These are phyloP conservation scores for Acrocera orbiculus DNA, from an alignment of 2,888 invertebrate genomes.

Conservation along the genomic window DNA sequence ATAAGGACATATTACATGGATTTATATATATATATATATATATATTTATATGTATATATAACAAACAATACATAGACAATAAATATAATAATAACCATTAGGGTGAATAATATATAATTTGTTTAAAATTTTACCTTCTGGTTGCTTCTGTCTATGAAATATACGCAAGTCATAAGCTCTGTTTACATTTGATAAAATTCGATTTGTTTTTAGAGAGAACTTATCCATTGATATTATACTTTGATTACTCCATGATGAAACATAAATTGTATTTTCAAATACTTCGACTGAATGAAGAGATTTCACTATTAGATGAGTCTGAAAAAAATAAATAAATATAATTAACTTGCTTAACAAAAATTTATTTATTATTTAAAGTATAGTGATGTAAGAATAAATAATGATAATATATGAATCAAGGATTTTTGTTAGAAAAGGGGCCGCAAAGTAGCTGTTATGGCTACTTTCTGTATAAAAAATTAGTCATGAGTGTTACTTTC, in stretches of 20 bases:
- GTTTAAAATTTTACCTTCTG: conserved; percentile 35
- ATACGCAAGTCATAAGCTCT: conserved; percentile 49
- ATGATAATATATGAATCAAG: too few species aligned
- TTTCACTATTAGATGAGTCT: conserved; percentile 23
- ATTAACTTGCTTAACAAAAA: too few species aligned
- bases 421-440: too few species aligned
- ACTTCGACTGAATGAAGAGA: conserved; percentile 48
- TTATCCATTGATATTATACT: conserved; percentile 44
- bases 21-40: conserved; percentile 2
- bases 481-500: too few species aligned
- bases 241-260: conserved; percentile 52
- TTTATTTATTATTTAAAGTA: too few species aligned
- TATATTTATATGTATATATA: conserved; percentile 5
- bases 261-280: conserved; percentile 55
- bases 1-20: background rate
- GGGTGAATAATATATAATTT: too few species aligned
- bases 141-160: conserved; percentile 63
- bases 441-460: too few species aligned
- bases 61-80: background rate
- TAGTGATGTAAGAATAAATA: too few species aligned
- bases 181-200: conserved; percentile 35
- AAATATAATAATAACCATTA: background rate
- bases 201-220: conserved; percentile 33
- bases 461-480: too few species aligned
- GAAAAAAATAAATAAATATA: conserved; percentile 12